Base-by-base conservation (phyloP, 2,113 vertebrate genomes). In the Notarius quadriscutis region DNA sequence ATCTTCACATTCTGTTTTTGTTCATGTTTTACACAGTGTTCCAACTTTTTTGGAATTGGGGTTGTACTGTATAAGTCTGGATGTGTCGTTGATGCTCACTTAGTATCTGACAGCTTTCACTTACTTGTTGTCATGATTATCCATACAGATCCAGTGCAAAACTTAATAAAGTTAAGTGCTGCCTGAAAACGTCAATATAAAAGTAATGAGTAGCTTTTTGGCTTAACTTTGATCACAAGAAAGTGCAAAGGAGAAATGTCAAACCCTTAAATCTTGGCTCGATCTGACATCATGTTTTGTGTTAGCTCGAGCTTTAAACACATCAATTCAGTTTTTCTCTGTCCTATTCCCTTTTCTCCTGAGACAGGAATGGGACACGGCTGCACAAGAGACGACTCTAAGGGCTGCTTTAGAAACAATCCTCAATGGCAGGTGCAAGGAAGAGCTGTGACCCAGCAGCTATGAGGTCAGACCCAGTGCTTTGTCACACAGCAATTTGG, bases 391-490 rank as follows among this genome's bases (percentile, higher is more conserved):
- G 74, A 65, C 1, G 7, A 79, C 84, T 78, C 51, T 65, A 60
- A 22, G 18, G 60, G 62, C 11, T 81, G 77, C 63, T 63, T 79
- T 14, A 51, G 30, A 58, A 81, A 22, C 86, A 51, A 22, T 82
- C 55, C 25, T n/a, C 79, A 51, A 18, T 74, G 55, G 79, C 79
- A 87, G 78, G 85, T 60, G 65, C 10, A 85, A 51, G 58, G 34
- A 50, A 62, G 20, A 51, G 41, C 84, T 77, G 69, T 75, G 71
- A 77, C 34, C 34, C 60, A 20, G 15, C 50, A 53, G 17, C 84
- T 22, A 60, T 12, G 84, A 30, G 84, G 84, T 86, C 84, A 55
- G 17, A 53, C 18, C 48, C 67, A 78, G 48, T 41, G 60, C 41
- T 30, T 25, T 27, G 57, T 65, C 84, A 84, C n/a, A 84, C 50